A percentile compares a stretch with the other conserved stretches of the same genome.
Conservation (phyloP, 1,140 invertebrate species). For the Penaeus indicus region DNA sequence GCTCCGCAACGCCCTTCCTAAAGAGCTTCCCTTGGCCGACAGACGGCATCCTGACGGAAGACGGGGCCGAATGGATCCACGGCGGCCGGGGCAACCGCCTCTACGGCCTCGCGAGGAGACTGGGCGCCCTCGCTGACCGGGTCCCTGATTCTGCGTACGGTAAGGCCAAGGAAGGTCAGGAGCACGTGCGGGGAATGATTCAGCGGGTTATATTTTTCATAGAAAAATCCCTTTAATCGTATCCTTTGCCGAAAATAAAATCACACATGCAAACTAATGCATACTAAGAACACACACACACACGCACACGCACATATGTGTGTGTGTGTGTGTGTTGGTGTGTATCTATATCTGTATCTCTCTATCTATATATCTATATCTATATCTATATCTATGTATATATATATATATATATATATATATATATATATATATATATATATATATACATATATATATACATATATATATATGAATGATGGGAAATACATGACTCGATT, state of each 20-base stretch:
- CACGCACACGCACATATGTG: conserved; percentile 17
- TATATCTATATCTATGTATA: too few relatives aligned
- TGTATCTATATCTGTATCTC: not conserved
- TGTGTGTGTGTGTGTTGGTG: not conserved
- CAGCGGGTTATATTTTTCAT: not conserved
- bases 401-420: too few relatives aligned
- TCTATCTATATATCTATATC: too few relatives aligned
- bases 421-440: conserved; percentile 20
- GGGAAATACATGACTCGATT: too few relatives aligned
- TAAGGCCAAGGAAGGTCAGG: not conserved
- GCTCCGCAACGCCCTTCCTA: not conserved
- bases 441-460: too few relatives aligned
- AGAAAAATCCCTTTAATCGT: not conserved
- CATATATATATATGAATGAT: too few relatives aligned
- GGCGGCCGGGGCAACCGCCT: conserved; percentile 22
- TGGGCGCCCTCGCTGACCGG: not conserved
- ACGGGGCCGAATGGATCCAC: conserved; percentile 56
- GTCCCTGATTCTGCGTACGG: conserved; percentile 16
- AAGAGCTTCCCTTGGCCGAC: not conserved
- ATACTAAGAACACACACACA: not conserved
- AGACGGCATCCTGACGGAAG: conserved; percentile 46
- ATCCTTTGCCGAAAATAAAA: too few relatives aligned
- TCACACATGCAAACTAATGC: not conserved
- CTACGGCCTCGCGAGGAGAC: conserved; percentile 16
- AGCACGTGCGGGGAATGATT: too few relatives aligned